phyloP scores from a whole-genome alignment of 2,888 invertebrate species.

The Ramazzottius varieornatus region DNA sequence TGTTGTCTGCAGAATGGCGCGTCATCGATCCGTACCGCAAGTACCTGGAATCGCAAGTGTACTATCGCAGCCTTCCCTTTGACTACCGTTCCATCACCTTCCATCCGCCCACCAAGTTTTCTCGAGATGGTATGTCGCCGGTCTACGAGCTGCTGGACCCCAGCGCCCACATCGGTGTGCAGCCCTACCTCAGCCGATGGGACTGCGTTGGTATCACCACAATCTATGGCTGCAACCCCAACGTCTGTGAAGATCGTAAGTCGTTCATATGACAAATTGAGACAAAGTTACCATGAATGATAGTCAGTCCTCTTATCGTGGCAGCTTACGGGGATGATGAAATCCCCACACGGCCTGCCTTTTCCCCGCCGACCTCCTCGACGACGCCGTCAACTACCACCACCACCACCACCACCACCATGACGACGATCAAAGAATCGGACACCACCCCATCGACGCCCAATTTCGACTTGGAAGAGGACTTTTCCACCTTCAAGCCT shows the following conservation, averaged over 20 bases:
- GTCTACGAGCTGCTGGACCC: background rate
- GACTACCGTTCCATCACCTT: background rate
- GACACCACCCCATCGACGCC: background rate
- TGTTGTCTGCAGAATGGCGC: constrained; percentile 3
- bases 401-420: background rate
- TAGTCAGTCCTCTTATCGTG: no score
- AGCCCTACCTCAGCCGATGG: background rate
- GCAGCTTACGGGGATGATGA: background rate
- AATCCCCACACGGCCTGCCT: background rate
- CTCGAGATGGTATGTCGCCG: background rate
- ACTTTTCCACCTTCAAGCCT: background rate
- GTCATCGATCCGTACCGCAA: background rate
- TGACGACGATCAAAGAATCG: background rate
- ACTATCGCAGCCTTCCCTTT: background rate
- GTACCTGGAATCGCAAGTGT: background rate
- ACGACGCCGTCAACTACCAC: background rate
- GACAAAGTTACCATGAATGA: background rate
- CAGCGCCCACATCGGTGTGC: background rate
- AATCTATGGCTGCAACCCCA: background rate
- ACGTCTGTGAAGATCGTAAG: background rate
- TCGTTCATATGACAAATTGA: background rate
- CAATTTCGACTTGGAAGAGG: no score
- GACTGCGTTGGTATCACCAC: background rate
- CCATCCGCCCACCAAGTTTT: background rate
- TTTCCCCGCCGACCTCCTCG: background rate